A percentile compares a stretch with the other conserved stretches of the same genome.
These are phyloP conservation scores for Cynaeus angustus DNA, from an alignment of 2,888 invertebrate genomes.

Conservation along the genomic window DNA sequence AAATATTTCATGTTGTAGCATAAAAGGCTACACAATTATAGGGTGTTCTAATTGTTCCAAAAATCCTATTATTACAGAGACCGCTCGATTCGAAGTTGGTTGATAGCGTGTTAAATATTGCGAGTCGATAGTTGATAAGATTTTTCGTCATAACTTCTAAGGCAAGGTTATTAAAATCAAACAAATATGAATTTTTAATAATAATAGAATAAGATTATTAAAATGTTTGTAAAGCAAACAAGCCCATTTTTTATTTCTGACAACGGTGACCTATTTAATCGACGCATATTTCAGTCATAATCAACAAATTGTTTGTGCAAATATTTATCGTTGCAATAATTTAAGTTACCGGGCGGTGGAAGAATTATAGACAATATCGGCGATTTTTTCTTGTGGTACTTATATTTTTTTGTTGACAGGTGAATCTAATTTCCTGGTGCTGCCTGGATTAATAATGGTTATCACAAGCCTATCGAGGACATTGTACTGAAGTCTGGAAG, in stretches of 20 bases:
- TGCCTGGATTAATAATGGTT: slow-evolving; percentile 56
- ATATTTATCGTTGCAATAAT: too few relatives aligned
- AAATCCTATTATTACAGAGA: neutral
- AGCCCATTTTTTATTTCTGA: too few relatives aligned
- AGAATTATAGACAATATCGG: too few relatives aligned
- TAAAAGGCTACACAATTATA: neutral
- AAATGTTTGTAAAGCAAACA: too few relatives aligned
- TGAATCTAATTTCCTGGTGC: slow-evolving; percentile 52
- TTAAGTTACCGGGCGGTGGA: too few relatives aligned
- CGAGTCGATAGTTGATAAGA: neutral
- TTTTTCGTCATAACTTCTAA: neutral
- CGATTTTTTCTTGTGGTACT: neutral
- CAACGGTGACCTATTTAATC: neutral
- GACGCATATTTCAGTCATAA: too few relatives aligned
- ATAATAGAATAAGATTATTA: too few relatives aligned
- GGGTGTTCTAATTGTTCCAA: neutral
- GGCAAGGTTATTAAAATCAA: too few relatives aligned
- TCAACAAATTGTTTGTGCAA: too few relatives aligned
- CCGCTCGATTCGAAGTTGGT: neutral
- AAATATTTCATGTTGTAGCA: too few relatives aligned
- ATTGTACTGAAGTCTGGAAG: slow-evolving; percentile 41
- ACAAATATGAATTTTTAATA: too few relatives aligned
- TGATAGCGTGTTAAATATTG: slow-evolving; percentile 9
- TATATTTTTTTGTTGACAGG: slow-evolving; percentile 48
- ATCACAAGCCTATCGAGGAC: slow-evolving; percentile 53